These are phyloP conservation scores for Phaethon lepturus DNA, from an alignment of 2,113 vertebrate genomes.

Conservation along the genomic window DNA sequence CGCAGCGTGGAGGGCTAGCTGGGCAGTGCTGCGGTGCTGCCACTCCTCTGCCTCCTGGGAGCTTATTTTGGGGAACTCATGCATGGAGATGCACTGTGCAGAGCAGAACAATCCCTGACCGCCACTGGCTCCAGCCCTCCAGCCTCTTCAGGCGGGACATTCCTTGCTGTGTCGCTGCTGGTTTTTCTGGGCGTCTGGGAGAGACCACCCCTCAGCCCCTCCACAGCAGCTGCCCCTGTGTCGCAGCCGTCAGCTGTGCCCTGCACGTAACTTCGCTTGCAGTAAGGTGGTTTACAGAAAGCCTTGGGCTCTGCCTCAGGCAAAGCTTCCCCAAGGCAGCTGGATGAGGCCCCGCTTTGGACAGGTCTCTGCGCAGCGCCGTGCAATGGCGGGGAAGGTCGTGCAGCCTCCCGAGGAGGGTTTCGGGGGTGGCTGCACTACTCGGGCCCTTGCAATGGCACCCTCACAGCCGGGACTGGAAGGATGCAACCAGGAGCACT, in stretches of 20 bases:
- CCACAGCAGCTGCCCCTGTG: accelerated
- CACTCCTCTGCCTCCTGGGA: background rate
- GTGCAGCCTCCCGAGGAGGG: background rate
- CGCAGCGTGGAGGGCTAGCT: accelerated
- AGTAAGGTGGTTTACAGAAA: accelerated
- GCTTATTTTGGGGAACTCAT: background rate
- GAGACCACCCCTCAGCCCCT: background rate
- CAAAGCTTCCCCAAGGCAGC: background rate
- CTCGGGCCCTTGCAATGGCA: background rate
- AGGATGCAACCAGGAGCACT: accelerated
- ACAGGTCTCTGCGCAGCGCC: background rate
- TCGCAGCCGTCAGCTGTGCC: background rate
- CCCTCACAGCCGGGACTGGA: accelerated
- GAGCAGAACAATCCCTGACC: background rate
- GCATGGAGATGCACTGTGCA: accelerated
- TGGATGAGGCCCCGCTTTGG: background rate
- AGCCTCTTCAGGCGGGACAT: background rate
- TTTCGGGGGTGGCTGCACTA: accelerated
- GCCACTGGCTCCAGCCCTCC: background rate
- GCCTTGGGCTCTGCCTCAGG: background rate
- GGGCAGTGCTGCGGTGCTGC: background rate
- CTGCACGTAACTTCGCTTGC: background rate
- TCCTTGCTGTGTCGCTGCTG: background rate
- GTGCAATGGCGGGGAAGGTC: background rate
- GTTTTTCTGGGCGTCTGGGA: background rate